Conservation (phyloP, 1,140 invertebrate genomes). For the Amyelois transitella region DNA sequence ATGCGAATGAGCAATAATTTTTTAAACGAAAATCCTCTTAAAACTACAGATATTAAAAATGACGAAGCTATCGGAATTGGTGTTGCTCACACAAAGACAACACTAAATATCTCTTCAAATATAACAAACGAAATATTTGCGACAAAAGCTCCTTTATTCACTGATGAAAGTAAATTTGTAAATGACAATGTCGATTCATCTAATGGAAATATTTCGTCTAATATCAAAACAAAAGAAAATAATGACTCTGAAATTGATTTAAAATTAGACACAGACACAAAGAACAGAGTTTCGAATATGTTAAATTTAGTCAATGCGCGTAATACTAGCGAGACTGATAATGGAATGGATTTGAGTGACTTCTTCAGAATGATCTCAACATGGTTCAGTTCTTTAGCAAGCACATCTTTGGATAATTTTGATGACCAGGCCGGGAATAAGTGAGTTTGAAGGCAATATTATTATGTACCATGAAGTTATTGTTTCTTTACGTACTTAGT, state of each 20-base stretch:
- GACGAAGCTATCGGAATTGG: too few relatives aligned
- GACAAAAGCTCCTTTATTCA: too few relatives aligned
- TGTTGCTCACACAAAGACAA: too few relatives aligned
- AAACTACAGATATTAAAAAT: too few relatives aligned
- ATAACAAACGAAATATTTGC: too few relatives aligned
- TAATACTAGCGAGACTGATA: not conserved
- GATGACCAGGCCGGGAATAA: not conserved
- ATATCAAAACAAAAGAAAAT: not conserved
- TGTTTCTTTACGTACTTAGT: too few relatives aligned
- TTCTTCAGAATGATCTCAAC: slow-evolving; percentile 29
- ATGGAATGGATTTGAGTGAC: slow-evolving; percentile 13
- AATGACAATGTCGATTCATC: not conserved
- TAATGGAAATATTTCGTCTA: not conserved
- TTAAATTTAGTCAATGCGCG: not conserved
- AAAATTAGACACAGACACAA: not conserved
- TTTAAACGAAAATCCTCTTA: too few relatives aligned
- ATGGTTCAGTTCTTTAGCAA: slow-evolving; percentile 26
- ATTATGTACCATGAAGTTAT: too few relatives aligned
- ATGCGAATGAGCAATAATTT: too few relatives aligned
- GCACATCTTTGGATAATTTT: not conserved
- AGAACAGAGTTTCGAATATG: not conserved
- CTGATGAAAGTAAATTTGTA: not conserved
- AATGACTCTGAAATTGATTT: not conserved
- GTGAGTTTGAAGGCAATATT: not conserved
- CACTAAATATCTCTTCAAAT: too few relatives aligned